Conservation (phyloP, 2,888 invertebrate species). For the Sacculina carcini region DNA sequence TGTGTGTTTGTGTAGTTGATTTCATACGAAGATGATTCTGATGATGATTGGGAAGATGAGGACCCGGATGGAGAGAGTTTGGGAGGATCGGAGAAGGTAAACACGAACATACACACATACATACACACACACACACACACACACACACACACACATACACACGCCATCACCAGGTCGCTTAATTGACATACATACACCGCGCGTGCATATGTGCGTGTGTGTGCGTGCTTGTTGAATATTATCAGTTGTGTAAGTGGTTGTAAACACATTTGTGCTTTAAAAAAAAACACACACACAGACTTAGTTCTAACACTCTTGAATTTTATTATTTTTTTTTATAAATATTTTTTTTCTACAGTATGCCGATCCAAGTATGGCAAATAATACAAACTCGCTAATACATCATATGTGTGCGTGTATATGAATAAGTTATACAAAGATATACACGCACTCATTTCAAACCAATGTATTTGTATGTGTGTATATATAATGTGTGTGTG, state of each 20-base stretch:
- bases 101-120: background rate
- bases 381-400: background rate
- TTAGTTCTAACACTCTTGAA: background rate
- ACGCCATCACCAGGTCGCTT: background rate
- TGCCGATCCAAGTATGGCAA: too few species aligned
- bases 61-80: conserved; percentile 12
- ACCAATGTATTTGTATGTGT: background rate
- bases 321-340: background rate
- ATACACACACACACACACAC: background rate
- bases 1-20: background rate
- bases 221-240: background rate
- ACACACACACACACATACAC: background rate
- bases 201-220: background rate
- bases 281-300: background rate
- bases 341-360: too few species aligned
- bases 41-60: conserved; percentile 14
- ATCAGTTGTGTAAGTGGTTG: too few species aligned
- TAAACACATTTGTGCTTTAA: too few species aligned
- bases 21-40: conserved; percentile 11
- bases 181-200: background rate
- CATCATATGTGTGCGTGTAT: background rate
- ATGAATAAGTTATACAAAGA: too few species aligned
- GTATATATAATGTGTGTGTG: too few species aligned
- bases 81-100: conserved; percentile 11
- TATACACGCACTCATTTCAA: background rate